phyloP scores from a whole-genome alignment of 2,113 vertebrate genomes.

The Phyllostomus hastatus region DNA sequence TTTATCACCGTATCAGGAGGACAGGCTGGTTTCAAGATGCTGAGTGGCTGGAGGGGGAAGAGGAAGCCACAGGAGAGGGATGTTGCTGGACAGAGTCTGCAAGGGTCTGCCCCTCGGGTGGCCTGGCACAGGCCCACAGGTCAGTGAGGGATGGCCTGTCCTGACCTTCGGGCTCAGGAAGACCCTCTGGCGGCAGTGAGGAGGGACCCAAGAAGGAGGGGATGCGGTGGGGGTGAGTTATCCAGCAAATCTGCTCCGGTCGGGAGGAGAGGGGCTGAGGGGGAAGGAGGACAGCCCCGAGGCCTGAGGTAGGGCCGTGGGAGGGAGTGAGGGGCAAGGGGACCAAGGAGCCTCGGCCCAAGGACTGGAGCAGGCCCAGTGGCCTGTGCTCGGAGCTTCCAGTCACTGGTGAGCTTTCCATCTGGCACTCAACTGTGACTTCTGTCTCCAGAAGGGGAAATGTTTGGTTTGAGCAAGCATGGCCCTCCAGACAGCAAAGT shows the following conservation, averaged over 20 bases:
- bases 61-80: not conserved
- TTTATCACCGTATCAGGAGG: not conserved
- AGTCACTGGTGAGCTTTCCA: not conserved
- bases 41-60: not conserved
- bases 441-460: slow-evolving; percentile 57
- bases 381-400: not conserved
- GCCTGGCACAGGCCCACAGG: not conserved
- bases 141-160: not conserved
- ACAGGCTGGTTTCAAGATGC: not conserved
- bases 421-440: not conserved
- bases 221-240: no score
- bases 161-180: not conserved
- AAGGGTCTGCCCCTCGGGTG: not conserved
- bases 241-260: not conserved
- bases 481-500: slow-evolving; percentile 34
- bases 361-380: not conserved
- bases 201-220: not conserved
- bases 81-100: not conserved
- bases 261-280: no score
- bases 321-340: rapidly evolving
- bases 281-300: not conserved
- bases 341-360: not conserved
- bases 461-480: slow-evolving; percentile 47
- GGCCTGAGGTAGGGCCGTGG: no score
- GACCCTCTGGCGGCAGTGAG: not conserved